Conservation (phyloP, 2,888 invertebrate genomes). For the Petrophora chlorosata region DNA sequence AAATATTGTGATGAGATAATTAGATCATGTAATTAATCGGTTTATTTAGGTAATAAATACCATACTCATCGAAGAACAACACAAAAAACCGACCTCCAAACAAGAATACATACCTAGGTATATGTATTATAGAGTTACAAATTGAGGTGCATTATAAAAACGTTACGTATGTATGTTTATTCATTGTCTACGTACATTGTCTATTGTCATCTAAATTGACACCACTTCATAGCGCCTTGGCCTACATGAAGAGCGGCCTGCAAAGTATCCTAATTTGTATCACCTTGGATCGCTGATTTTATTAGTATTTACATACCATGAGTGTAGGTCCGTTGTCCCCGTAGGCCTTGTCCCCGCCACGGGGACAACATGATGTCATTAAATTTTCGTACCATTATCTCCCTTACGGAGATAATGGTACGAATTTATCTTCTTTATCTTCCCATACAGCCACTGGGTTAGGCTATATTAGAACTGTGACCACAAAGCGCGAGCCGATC, state of each 20-base stretch:
- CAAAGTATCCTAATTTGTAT: conserved; percentile 21
- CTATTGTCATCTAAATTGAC: conserved; percentile 25
- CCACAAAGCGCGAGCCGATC: no score
- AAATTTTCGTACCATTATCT: no score
- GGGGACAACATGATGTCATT: no score
- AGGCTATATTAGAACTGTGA: no score
- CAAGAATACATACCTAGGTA: no score
- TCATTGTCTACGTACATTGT: not conserved
- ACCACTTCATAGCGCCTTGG: conserved; percentile 15
- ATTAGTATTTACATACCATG: not conserved
- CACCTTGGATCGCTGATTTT: conserved; percentile 12
- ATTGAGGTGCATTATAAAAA: conserved; percentile 22
- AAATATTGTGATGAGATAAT: no score
- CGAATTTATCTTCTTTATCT: no score
- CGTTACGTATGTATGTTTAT: conserved; percentile 17
- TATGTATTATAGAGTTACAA: conserved; percentile 18
- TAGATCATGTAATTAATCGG: no score
- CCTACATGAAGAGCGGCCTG: conserved; percentile 4
- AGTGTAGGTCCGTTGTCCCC: no score
- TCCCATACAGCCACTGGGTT: no score
- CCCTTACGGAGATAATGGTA: no score
- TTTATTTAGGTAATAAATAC: not conserved
- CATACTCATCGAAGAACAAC: not conserved
- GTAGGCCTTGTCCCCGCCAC: no score
- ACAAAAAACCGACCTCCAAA: conserved; percentile 11